Base-by-base conservation (phyloP, 2,888 invertebrate genomes). In the Parthenolecanium corni region DNA sequence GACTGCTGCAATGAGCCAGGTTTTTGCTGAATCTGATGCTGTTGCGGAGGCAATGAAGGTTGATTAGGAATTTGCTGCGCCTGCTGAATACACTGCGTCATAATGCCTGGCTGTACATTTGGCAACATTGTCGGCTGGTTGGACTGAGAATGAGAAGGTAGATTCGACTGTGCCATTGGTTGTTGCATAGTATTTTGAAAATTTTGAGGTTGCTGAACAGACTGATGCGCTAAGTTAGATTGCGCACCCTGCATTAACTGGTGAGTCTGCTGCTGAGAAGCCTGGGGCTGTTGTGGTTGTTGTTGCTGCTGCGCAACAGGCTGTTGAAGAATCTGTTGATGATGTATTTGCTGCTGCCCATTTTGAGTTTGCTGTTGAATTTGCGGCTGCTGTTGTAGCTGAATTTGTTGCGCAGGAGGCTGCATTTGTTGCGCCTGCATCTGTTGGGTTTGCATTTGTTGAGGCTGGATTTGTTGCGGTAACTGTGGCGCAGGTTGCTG, bases 231-330 rank as follows among this genome's bases (percentile, higher is more conserved):
- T 14, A 49, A 14, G 23, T 49, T 49, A 62, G 38, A 2, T 49
- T 65, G 65, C 36, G 57, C 47, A 70, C 68, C 47, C 58, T 66
- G 63, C 58, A 67, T 62, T 47, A 65, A 62, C 12, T 66, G 68
- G 46, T 66, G 67, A 9, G 61, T 62, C 25, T 64, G 64, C 54
- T 66, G 66, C 31, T 67, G 65, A 31, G 54, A 64, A 49, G 52
- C 56, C 52, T 66, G 64, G 31, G 53, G 52, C 51, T 62, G 54
- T 71, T 77, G 78, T 68, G 64, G 64, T 46, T 64, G 63, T 52
- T 64, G 65, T 23, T 65, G 78, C 77, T 53, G 78, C 76, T 77
- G 77, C 52, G 78, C 77, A 68, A 78, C 78, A 67, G 77, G 76
- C 69, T 77, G 77, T 68, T 77, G 72, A 69, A 76, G 77, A 68